These are phyloP conservation scores for Premnoplex brunnescens DNA, from an alignment of 2,797 vertebrate genomes.

Conservation along the genomic window DNA sequence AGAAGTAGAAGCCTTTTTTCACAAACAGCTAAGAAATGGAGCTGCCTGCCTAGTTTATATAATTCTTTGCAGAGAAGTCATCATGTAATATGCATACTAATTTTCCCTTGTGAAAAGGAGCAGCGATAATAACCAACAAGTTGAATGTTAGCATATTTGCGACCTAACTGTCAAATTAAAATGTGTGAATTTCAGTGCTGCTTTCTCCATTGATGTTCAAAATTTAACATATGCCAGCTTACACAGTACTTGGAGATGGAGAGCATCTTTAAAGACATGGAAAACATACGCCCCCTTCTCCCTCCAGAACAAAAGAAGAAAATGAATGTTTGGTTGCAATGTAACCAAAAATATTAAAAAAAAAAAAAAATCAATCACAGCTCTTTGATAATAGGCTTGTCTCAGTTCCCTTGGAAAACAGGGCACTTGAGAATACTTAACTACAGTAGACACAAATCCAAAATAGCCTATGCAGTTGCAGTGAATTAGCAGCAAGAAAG, in stretches of 20 bases:
- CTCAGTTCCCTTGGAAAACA: not conserved
- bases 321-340: conserved; percentile 21
- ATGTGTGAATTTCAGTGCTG: conserved; percentile 52
- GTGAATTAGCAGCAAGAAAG: not conserved
- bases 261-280: not conserved
- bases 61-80: conserved; percentile 27
- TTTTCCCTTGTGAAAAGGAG: conserved; percentile 59
- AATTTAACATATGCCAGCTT: conserved; percentile 38
- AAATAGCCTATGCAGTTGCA: not conserved
- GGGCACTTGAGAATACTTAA: conserved; percentile 10
- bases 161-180: conserved; percentile 18
- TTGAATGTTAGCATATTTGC: conserved; percentile 43
- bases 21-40: conserved; percentile 17
- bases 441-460: not conserved
- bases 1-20: conserved; percentile 10
- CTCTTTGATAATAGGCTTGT: conserved; percentile 28
- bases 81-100: conserved; percentile 42
- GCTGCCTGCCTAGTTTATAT: not conserved
- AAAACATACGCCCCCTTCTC: not conserved
- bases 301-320: not conserved
- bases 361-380: not conserved
- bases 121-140: conserved; percentile 55
- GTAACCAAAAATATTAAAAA: not conserved
- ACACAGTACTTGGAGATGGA: conserved; percentile 5
- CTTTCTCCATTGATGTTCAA: conserved; percentile 33